Base-by-base conservation (phyloP, 2,888 invertebrate species). In the Thalpophila matura region DNA sequence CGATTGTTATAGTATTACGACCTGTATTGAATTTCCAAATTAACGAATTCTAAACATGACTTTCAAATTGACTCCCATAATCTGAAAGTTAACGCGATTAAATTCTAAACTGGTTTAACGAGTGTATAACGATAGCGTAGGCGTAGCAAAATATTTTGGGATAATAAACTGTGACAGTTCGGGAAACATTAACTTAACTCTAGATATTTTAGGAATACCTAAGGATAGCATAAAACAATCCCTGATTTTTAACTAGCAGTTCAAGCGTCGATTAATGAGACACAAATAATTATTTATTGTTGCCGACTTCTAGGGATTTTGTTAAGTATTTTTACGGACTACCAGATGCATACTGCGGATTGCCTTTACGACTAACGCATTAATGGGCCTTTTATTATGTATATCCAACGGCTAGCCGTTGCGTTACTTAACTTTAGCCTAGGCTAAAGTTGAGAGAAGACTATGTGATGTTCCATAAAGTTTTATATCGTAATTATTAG, bases 101-200 rank as follows among this genome's bases (percentile, higher is more conserved):
- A 70, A 61, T 59, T 45, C 35, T 61, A 76, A 76, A 43, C 49
- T 65, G 42, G 59, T 38, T 58, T 71, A 63, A 63, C 76, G 57
- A 75, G 42, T 42, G 38, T 24, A 14, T 42, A 53, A 55, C 40
- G 54, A 26, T 31, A 35, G 46, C 50, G 55, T 18, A 40, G 42
- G 6, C 49, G 40, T 47, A 53, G 55, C 57, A 22, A 16, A 33
- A n/a, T n/a, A 46, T 71, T 43, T 71, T 42, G 12, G 27, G 3
- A 26, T 2, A 33, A n/a, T 14, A 61, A 70, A 31, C 5, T 45
- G 16, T n/a, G 24, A 31, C 37, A 37, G 4, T 70, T 40, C 27
- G 40, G 27, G 27, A 4, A 29, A 16, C 7, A 29, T 33, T 33
- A 70, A 33, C 18, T 43, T 22, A 9, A 12, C n/a, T 29, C 7